A percentile compares a stretch with the other conserved stretches of the same genome.
These are phyloP conservation scores for Cricetomys ansorgei DNA, from an alignment of 2,113 vertebrate species.

Conservation along the genomic window DNA sequence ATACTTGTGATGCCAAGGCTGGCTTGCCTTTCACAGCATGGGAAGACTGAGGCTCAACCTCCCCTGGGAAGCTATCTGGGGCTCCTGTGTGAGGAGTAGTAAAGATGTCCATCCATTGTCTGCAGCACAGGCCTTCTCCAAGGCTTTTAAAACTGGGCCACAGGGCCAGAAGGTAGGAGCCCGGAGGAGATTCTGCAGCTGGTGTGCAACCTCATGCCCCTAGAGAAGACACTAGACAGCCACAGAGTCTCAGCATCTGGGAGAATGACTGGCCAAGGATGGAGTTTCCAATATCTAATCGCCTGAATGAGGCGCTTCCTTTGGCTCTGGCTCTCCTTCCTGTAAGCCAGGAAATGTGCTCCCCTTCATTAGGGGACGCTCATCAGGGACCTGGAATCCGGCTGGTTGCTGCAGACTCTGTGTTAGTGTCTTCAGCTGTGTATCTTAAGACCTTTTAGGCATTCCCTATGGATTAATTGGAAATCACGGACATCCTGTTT, in stretches of 20 bases:
- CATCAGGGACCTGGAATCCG: conserved; percentile 60
- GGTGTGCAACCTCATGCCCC: neutral
- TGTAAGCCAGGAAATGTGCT: conserved; percentile 80
- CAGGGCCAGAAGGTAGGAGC: neutral
- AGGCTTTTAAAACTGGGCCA: neutral
- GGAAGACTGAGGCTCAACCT: neutral
- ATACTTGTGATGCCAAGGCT: neutral
- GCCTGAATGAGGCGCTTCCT: conserved; percentile 59
- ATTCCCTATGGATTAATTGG: conserved; percentile 75
- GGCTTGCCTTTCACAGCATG: neutral
- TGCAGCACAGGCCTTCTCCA: no score
- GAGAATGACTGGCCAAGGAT: conserved; percentile 60
- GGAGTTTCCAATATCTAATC: conserved; percentile 75
- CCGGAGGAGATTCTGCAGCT: neutral
- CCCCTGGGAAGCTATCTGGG: neutral
- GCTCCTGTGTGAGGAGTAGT: neutral
- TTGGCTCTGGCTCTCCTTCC: conserved; percentile 56
- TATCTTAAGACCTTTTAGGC: conserved; percentile 70
- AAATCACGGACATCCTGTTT: conserved; percentile 71
- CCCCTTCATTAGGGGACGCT: neutral
- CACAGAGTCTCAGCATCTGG: conserved; percentile 49
- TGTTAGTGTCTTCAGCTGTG: conserved; percentile 53
- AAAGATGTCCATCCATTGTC: no score
- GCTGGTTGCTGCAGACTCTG: conserved; percentile 57
- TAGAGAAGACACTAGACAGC: conserved; percentile 25